These are phyloP conservation scores for Pachypanchax playfairii DNA, from an alignment of 2,113 vertebrate genomes.

Conservation along the genomic window DNA sequence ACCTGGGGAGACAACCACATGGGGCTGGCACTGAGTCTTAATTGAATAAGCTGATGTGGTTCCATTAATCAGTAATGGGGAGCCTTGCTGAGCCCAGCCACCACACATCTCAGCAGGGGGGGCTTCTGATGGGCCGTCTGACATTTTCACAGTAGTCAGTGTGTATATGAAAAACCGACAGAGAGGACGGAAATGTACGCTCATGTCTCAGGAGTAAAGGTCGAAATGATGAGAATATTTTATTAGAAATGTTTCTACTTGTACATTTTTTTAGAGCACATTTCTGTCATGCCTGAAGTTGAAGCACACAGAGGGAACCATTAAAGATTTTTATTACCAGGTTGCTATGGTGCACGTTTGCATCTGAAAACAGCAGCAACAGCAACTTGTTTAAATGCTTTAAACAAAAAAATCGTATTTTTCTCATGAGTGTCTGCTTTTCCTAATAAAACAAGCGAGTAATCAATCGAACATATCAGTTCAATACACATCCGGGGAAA, in stretches of 20 bases:
- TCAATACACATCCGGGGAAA: too few species aligned
- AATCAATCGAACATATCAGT: background rate
- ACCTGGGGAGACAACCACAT: conserved; percentile 62
- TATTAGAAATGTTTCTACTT: conserved; percentile 30
- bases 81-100: conserved; percentile 63
- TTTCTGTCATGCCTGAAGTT: conserved; percentile 13
- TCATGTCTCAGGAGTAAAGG: conserved; percentile 44
- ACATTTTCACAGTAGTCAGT: conserved; percentile 70
- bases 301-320: conserved; percentile 19
- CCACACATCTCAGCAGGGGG: conserved; percentile 61
- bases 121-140: conserved; percentile 63
- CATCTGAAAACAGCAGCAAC: background rate
- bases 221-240: conserved; percentile 35
- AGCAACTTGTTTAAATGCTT: background rate
- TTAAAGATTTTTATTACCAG: conserved; percentile 31
- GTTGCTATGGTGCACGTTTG: conserved; percentile 6
- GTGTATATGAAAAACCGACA: conserved; percentile 33
- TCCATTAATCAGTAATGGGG: conserved; percentile 75
- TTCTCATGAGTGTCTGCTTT: background rate
- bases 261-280: conserved; percentile 1
- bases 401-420: background rate
- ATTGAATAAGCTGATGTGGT: conserved; percentile 69
- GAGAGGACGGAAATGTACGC: conserved; percentile 22
- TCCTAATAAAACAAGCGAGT: background rate
- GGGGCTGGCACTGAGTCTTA: conserved; percentile 65